Conservation (phyloP, 2,888 invertebrate genomes). For the Drosophila sordidula region DNA sequence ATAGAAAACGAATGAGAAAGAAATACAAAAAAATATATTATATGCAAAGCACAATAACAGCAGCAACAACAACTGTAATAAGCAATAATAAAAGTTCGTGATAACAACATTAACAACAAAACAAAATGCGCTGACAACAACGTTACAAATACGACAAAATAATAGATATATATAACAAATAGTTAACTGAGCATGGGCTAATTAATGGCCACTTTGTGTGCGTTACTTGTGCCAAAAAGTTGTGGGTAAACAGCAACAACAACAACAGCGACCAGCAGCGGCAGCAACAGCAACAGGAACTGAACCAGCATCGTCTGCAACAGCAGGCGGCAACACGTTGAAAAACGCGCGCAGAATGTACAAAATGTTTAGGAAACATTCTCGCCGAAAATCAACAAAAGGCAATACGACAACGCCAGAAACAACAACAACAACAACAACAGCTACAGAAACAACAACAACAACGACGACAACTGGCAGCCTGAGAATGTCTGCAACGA, state of each 20-base stretch:
- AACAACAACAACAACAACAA: conserved; percentile 16
- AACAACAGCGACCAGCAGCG: conserved; percentile 17
- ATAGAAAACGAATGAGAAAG: conserved; percentile 55
- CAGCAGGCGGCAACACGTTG: conserved; percentile 40
- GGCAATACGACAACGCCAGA: conserved; percentile 32
- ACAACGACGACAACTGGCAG: conserved; percentile 44
- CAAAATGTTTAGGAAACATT: conserved; percentile 85
- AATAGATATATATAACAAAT: conserved; percentile 28
- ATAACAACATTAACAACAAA: conserved; percentile 59
- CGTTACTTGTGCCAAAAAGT: conserved; percentile 52
- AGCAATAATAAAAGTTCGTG: conserved; percentile 49
- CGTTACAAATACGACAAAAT: background rate
- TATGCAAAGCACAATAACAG: conserved; percentile 27
- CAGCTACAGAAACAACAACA: conserved; percentile 22
- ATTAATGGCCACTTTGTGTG: conserved; percentile 50
- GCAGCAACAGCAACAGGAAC: conserved; percentile 26
- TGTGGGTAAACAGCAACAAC: conserved; percentile 29
- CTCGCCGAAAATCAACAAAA: conserved; percentile 83
- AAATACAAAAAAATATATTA: conserved; percentile 25
- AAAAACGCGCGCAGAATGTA: conserved; percentile 72
- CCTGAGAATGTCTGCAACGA: conserved; percentile 71
- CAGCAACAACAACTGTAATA: conserved; percentile 30
- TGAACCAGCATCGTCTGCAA: conserved; percentile 53
- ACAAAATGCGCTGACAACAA: conserved; percentile 34
- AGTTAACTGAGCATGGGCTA: conserved; percentile 64